Base-by-base conservation (phyloP, 2,888 invertebrate species). In the Clunio marinus region DNA sequence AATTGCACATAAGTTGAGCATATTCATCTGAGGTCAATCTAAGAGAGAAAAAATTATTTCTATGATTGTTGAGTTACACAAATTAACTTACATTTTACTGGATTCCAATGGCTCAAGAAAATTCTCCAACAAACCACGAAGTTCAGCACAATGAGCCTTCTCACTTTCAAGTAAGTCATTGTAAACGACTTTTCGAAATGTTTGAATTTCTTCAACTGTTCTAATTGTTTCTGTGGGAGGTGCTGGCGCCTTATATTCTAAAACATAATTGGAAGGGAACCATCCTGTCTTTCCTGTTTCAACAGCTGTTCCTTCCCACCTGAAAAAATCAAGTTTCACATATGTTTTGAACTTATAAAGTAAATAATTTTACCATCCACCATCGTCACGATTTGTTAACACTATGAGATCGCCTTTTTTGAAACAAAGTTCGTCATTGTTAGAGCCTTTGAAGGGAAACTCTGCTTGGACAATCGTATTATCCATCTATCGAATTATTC, bases 221-320 rank as follows among this genome's bases (percentile, higher is more conserved):
- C 85, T 77, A 71, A 85, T 83, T 68, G 86, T 85, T 74, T 88
- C 84, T 32, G 84, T 80, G 5, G 84, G 78, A 69, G 78, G 72
- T 65, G 76, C 75, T 67, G 76, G 77, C 71, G 46, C 82, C 80
- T 78, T 83, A 76, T 86, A 87, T 80, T 96, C 95, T 76, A 90
- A 90, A 70, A 96, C 95, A 83, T 96, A 97, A 81, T 97, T 97
- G 76, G 93, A 93, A 70, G 97, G 97, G 82, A 98, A 98, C 97
- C 97, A 98, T 74, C 96, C 97, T 71, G 97, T 97, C 77, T 91
- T 92, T n/a, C 55, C 55, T 7, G 55, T 28, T 73, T 93, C 96
- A 70, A 89, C 87, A 60, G 97, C 81, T 7, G 97, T 98, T 13
- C 98, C 98, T 82, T 99, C 99, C 98, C 98, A 99, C 98, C 98